Evolutionary conservation across 92 coral and sea anemone genomes (phyloP).

Genomic region (Phenganax subtilis): DNA sequence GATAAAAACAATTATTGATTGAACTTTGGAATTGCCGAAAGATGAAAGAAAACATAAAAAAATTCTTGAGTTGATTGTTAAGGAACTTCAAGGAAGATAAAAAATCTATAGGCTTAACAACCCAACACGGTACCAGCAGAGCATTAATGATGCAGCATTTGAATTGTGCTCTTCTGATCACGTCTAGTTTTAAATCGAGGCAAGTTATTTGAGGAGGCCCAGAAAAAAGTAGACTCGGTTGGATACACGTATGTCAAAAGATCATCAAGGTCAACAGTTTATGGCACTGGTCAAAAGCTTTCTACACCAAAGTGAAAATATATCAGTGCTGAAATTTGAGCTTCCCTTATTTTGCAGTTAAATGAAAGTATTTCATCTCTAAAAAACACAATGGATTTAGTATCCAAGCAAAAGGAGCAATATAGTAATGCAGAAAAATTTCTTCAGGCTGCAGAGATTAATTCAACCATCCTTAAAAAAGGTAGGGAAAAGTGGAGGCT

Average conservation of each 20-base stretch:
- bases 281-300: constrained; percentile 18
- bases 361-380: constrained; percentile 9
- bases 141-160: constrained; percentile 25
- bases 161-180: constrained; percentile 7
- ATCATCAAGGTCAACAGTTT: constrained; percentile 20
- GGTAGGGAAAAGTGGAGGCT: constrained; percentile 10
- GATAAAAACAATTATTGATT: background rate
- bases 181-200: constrained; percentile 5
- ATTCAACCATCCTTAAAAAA: constrained; percentile 12
- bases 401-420: constrained; percentile 28
- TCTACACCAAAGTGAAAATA: constrained; percentile 32
- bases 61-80: background rate
- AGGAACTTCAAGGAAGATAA: constrained; percentile 4
- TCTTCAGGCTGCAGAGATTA: constrained; percentile 40
- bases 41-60: background rate
- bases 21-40: background rate
- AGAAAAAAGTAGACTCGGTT: constrained; percentile 13
- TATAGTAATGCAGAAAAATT: constrained; percentile 26
- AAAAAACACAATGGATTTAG: constrained; percentile 18
- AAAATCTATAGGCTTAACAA: constrained; percentile 5
- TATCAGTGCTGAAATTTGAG: constrained; percentile 1
- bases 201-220: constrained; percentile 26
- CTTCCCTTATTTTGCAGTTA: constrained; percentile 1
- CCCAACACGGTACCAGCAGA: constrained; percentile 27
- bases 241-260: constrained; percentile 25